These are phyloP conservation scores for Falco punctatus DNA, from an alignment of 2,113 vertebrate species.

Conservation along the genomic window DNA sequence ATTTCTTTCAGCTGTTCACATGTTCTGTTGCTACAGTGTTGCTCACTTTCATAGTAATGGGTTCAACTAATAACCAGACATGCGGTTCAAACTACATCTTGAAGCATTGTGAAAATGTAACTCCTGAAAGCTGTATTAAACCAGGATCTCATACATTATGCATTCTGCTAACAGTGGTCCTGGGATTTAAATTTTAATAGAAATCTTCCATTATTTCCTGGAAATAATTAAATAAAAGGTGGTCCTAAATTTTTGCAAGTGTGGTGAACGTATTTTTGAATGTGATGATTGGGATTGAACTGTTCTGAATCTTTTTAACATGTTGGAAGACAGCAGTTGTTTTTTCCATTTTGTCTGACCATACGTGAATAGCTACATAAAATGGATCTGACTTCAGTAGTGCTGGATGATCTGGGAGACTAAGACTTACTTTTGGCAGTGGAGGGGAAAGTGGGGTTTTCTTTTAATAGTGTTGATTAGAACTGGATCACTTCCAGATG, in stretches of 20 bases:
- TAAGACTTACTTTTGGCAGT: background rate
- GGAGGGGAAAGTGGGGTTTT: background rate
- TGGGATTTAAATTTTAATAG: constrained; percentile 37
- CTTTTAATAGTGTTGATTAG: constrained; percentile 1
- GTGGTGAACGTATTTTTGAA: constrained; percentile 3
- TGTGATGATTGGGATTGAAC: background rate
- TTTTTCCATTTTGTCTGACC: constrained; percentile 15
- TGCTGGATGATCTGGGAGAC: background rate
- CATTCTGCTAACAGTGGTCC: background rate
- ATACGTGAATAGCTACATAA: background rate
- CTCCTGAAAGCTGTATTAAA: constrained; percentile 15
- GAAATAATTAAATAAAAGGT: constrained; percentile 49
- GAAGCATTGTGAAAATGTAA: background rate
- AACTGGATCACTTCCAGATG: background rate
- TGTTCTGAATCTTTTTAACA: background rate
- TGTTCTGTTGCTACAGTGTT: background rate
- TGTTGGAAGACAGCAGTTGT: background rate
- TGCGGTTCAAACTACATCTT: constrained; percentile 9
- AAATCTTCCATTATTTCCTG: constrained; percentile 40
- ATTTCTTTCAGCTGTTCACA: constrained; percentile 58
- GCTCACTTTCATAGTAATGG: constrained; percentile 18
- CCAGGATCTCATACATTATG: background rate
- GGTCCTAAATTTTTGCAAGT: constrained; percentile 22
- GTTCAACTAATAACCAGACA: constrained; percentile 19
- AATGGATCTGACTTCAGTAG: background rate